Conservation (phyloP, 92 coral and sea anemone genomes). For the Scolanthus callimorphus region DNA sequence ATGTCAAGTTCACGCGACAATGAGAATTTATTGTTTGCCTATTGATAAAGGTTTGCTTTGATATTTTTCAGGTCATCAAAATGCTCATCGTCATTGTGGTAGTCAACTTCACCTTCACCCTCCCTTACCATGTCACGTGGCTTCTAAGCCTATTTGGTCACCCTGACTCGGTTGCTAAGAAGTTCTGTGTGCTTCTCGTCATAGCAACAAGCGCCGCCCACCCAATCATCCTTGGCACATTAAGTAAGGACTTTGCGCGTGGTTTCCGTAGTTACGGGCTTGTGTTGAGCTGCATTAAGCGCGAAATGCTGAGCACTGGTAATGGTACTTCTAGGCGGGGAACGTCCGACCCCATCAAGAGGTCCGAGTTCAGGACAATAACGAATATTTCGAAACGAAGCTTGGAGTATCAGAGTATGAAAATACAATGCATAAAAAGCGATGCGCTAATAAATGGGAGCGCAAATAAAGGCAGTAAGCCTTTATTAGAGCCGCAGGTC, state of each 20-base stretch:
- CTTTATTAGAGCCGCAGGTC: no score
- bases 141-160: conserved; percentile 71
- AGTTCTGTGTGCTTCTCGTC: conserved; percentile 79
- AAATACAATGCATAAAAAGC: no score
- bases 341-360: not conserved
- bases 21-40: no score
- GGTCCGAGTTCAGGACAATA: not conserved
- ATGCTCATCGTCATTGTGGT: conserved; percentile 77
- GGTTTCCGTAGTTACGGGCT: conserved; percentile 49
- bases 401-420: no score
- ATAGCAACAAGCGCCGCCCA: conserved; percentile 86
- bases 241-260: conserved; percentile 65
- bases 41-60: no score
- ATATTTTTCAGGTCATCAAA: conserved; percentile 56
- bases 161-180: conserved; percentile 77
- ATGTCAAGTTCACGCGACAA: no score
- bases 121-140: conserved; percentile 94
- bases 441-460: no score
- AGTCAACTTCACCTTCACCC: conserved; percentile 66
- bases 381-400: not conserved
- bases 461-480: no score
- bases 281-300: conserved; percentile 7
- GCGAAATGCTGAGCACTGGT: not conserved
- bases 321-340: not conserved
- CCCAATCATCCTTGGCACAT: conserved; percentile 84